Base-by-base conservation (phyloP, 2,113 vertebrate genomes). In the Canis aureus region DNA sequence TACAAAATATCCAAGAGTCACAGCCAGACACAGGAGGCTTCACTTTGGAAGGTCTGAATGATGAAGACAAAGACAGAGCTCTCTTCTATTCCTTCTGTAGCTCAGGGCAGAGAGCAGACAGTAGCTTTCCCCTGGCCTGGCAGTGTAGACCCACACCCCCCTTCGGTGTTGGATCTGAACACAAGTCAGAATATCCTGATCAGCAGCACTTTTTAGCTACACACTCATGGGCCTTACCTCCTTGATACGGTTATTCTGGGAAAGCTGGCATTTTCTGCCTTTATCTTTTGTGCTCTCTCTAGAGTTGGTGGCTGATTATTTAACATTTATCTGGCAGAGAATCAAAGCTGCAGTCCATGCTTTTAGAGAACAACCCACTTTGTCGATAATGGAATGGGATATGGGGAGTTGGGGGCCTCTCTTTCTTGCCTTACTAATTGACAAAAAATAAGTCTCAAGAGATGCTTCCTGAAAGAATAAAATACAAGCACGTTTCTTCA, bases 311-410 rank as follows among this genome's bases (percentile, higher is more conserved):
- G 11, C 60, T 64, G 73, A 55, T 69, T 35, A 76, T 79, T 87
- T 95, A 92, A 57, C 88, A 73, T 64, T 76, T n/a, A 59, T 59
- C 60, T 67, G 82, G n/a, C 23, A 62, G 73, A 83, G 59, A 92
- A 91, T 91, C 62, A 82, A 92, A 97, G 78, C n/a, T 79, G 74
- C 55, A 13, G 25, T 60, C 94, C 27, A 23, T 0, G 3, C 32
- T 94, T 32, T 51, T 29, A 67, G 79, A 92, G 43, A 92, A 35
- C 66, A 76, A 13, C 11, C 59, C 49, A 38, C 22, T 84, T 91
- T 60, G 17, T 66, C 81, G 79, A 64, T 83, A 43, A 22, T 43
- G 85, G 74, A 49, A 10, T 69, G 35, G 32, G 59, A 85, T 3
- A 2, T 69, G 17, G 49, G 79, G 22, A 59, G 6, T 51, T 82